Base-by-base conservation (phyloP, 2,797 vertebrate species). In the Tragopan temminckii region DNA sequence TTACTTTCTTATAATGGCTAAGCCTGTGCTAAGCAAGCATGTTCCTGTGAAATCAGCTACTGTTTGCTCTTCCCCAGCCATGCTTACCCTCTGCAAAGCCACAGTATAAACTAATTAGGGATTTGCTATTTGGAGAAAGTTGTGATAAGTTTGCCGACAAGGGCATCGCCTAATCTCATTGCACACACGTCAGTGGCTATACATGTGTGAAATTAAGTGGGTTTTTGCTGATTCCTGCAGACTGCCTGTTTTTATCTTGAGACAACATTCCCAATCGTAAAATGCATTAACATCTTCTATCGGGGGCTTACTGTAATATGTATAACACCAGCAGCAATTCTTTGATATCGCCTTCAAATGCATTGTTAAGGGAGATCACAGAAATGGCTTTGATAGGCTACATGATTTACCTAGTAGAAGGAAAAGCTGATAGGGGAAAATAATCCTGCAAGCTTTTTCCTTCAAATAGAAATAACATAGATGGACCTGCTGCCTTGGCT, bases 131-230 rank as follows among this genome's bases (percentile, higher is more conserved):
- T 90, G 84, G 91, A 87, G 94, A 92, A 96, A 96, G 88, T 96
- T 96, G 74, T 57, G 85, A 86, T 94, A 95, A 94, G 81, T 96
- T 97, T 91, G 82, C 95, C 70, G 80, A 90, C 80, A 95, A 96
- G 93, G 86, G 63, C 96, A 84, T 94, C 23, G 7, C 69, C 81
- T 96, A 92, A 96, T 97, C 94, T 97, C 90, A n/a, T 55, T 78
- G 86, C 48, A 17, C 83, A 92, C 83, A 81, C n/a, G 38, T 95
- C 90, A 84, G 89, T 74, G 90, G 74, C 80, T 94, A 88, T 69
- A 93, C 85, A 89, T 85, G 93, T 97, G 96, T 97, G 96, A 97
- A 97, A 97, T 97, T 95, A 98, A 98, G 94, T 82, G 46, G 63
- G 53, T 53, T 94, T 91, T 92, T 81, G 87, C 93, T 76, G 70